These are phyloP conservation scores for Picus viridis DNA, from an alignment of 2,797 vertebrate species.

Conservation along the genomic window DNA sequence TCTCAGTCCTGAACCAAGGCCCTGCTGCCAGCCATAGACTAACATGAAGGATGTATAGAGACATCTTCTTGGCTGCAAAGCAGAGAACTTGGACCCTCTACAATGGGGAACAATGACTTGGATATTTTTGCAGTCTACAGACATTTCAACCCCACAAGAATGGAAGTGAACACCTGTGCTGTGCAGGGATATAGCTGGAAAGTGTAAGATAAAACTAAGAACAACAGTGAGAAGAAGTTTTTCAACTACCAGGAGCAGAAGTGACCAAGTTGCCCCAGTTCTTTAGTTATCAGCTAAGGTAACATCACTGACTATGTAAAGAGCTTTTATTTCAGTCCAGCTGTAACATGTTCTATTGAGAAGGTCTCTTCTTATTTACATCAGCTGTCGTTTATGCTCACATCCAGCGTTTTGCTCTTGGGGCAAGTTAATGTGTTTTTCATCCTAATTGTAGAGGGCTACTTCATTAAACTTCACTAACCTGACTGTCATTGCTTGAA, in stretches of 20 bases:
- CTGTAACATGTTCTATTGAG: background rate
- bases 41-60: background rate
- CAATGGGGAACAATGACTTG: fast-evolving
- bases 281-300: background rate
- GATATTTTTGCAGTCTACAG: background rate
- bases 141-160: background rate
- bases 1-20: background rate
- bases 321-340: background rate
- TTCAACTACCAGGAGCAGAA: background rate
- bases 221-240: background rate
- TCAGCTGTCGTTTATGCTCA: conserved; percentile 2
- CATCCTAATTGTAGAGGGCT: background rate
- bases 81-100: background rate
- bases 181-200: background rate
- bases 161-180: background rate
- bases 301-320: background rate
- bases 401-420: background rate
- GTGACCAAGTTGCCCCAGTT: background rate
- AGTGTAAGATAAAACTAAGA: background rate
- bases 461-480: conserved; percentile 32
- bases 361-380: background rate
- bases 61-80: background rate
- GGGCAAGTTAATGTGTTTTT: conserved; percentile 22
- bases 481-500: background rate
- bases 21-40: background rate